Percentiles rank a stretch among this genome's conserved stretches.
Conservation (phyloP, 2,888 invertebrate species). For the Drosophila rubida region DNA sequence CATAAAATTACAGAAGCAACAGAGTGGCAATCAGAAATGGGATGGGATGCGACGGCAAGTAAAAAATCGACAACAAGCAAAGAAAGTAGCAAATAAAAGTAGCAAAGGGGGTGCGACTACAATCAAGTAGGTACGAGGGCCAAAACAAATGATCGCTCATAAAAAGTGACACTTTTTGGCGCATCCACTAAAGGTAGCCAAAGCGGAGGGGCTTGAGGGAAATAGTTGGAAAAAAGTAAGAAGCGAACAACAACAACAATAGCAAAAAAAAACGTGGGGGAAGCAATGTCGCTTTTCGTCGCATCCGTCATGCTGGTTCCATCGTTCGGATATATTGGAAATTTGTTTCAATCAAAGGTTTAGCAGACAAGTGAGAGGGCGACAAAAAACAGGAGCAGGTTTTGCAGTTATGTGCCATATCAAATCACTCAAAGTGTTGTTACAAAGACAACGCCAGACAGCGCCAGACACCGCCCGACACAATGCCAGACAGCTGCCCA, state of each 20-base stretch:
- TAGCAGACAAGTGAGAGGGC: conserved; percentile 20
- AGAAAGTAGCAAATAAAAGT: conserved; percentile 54
- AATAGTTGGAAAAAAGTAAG: conserved; percentile 3
- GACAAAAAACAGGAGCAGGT: neutral
- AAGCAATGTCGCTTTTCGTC: conserved; percentile 54
- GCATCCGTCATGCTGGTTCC: conserved; percentile 67
- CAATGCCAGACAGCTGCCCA: conserved; percentile 42
- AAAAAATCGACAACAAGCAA: conserved; percentile 49
- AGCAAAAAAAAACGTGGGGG: neutral
- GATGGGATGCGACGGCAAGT: neutral
- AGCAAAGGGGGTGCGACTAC: conserved; percentile 26
- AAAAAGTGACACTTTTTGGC: conserved; percentile 78
- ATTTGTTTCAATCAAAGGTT: conserved; percentile 79
- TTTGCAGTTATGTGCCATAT: conserved; percentile 64
- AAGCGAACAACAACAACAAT: neutral
- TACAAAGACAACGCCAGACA: conserved; percentile 67
- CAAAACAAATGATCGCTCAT: conserved; percentile 77
- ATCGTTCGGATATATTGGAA: conserved; percentile 69
- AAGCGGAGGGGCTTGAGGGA: neutral
- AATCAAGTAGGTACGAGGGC: conserved; percentile 21
- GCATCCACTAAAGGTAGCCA: conserved; percentile 37
- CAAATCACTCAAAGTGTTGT: conserved; percentile 80
- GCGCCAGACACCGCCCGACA: conserved; percentile 12
- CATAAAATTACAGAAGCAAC: conserved; percentile 59
- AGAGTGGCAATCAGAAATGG: conserved; percentile 11